Conservation (phyloP, 2,113 vertebrate species). For the Pelvicachromis taeniatus region DNA sequence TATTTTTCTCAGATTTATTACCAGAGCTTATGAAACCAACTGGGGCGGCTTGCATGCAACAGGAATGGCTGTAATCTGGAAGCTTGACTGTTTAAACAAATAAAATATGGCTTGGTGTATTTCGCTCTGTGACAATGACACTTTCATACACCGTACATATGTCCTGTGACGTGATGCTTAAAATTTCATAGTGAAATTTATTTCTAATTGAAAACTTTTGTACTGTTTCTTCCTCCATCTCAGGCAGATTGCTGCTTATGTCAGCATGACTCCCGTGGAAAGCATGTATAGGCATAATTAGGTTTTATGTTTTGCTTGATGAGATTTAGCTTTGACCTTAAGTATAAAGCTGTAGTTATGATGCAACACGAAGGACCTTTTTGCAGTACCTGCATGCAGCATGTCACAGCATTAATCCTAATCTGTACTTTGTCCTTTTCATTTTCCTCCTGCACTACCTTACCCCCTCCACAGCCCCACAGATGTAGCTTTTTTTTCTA, state of each 20-base stretch:
- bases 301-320: background rate
- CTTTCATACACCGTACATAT: background rate
- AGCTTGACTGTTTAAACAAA: background rate
- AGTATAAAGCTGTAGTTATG: background rate
- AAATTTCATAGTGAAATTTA: background rate
- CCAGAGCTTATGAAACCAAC: constrained; percentile 13
- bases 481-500: background rate
- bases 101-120: background rate
- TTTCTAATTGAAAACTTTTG: background rate
- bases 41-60: background rate
- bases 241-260: background rate
- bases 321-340: background rate
- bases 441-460: background rate
- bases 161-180: background rate
- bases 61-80: constrained; percentile 1
- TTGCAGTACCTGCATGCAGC: background rate
- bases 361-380: background rate
- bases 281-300: background rate
- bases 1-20: background rate
- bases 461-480: background rate
- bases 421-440: background rate
- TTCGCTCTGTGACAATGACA: background rate
- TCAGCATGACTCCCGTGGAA: background rate
- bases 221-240: accelerated
- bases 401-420: background rate